A percentile compares a stretch with the other conserved stretches of the same genome.
These are phyloP conservation scores for Hymenochirus boettgeri DNA, from an alignment of 2,113 vertebrate species.

Conservation along the genomic window DNA sequence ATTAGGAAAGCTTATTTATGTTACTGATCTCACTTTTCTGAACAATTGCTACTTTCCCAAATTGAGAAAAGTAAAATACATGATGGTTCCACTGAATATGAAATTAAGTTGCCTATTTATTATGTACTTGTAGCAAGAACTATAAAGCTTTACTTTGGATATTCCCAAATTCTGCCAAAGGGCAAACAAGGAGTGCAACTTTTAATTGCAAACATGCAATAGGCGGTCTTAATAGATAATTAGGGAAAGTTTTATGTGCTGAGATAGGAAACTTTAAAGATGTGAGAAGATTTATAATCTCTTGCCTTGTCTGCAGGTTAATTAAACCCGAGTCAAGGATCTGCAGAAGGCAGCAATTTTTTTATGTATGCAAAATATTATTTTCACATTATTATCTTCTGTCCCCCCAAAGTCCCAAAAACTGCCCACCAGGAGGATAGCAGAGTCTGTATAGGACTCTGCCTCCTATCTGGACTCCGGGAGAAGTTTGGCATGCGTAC, in stretches of 20 bases:
- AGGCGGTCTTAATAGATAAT: constrained; percentile 19
- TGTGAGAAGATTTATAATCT: constrained; percentile 3
- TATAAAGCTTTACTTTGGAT: constrained; percentile 4
- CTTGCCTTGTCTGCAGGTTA: constrained; percentile 3
- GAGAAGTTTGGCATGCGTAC: too few relatives aligned
- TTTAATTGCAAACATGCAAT: constrained; percentile 14
- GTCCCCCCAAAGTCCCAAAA: too few relatives aligned
- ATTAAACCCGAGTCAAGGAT: constrained; percentile 1
- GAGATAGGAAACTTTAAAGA: constrained; percentile 3
- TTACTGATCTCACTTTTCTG: too few relatives aligned
- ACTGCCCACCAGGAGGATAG: too few relatives aligned
- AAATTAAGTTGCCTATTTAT: constrained; percentile 3
- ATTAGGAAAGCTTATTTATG: too few relatives aligned
- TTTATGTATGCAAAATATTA: not conserved
- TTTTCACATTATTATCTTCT: constrained; percentile 1
- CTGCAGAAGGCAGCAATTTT: not conserved
- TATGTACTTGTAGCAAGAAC: not conserved
- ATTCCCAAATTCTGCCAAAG: not conserved
- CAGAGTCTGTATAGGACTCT: too few relatives aligned
- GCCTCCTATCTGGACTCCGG: too few relatives aligned
- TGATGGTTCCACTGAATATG: not conserved
- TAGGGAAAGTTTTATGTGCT: constrained; percentile 15
- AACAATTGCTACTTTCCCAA: not conserved
- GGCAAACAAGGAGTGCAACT: not conserved
- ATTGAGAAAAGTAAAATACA: not conserved